Percentiles rank a stretch among this genome's conserved stretches.
Conservation (phyloP, 1,140 invertebrate genomes). For the Ooceraea biroi region DNA sequence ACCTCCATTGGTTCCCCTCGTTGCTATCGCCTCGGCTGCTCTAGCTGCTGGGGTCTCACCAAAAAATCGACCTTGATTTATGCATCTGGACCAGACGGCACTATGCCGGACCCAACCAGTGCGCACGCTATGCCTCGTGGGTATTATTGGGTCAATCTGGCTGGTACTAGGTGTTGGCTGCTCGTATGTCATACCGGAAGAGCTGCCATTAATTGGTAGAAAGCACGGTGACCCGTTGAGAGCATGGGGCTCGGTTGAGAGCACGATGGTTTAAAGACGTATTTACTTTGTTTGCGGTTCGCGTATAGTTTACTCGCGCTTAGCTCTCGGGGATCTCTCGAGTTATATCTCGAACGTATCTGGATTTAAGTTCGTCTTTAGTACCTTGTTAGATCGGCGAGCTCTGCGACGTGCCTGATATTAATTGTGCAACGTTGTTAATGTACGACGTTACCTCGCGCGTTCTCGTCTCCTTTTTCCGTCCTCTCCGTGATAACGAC, state of each 20-base stretch:
- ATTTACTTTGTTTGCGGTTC: background rate
- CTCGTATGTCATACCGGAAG: conserved; percentile 23
- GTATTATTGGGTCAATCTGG: conserved; percentile 45
- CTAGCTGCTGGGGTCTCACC: conserved; percentile 47
- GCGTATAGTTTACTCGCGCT: background rate
- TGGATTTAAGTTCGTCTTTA: conserved; percentile 14
- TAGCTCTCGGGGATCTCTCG: conserved; percentile 1
- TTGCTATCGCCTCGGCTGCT: conserved; percentile 30
- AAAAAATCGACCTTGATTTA: conserved; percentile 80
- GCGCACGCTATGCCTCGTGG: background rate
- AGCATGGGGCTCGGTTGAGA: background rate
- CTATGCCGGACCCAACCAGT: background rate
- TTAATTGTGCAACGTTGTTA: conserved; percentile 7
- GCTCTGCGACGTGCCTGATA: conserved; percentile 4
- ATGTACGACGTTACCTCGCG: background rate
- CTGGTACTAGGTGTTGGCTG: conserved; percentile 42
- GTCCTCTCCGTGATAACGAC: background rate
- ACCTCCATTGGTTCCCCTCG: background rate
- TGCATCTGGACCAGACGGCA: conserved; percentile 68
- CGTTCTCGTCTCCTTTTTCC: conserved; percentile 4
- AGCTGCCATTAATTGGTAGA: conserved; percentile 45
- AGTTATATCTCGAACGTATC: background rate
- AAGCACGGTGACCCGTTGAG: conserved; percentile 60
- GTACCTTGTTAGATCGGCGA: conserved; percentile 1
- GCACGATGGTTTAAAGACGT: conserved; percentile 24